Evolutionary conservation across 2,888 invertebrate genomes (phyloP), one percentile per base, ranked within the genome.

Genomic region (Polyommatus icarus): DNA sequence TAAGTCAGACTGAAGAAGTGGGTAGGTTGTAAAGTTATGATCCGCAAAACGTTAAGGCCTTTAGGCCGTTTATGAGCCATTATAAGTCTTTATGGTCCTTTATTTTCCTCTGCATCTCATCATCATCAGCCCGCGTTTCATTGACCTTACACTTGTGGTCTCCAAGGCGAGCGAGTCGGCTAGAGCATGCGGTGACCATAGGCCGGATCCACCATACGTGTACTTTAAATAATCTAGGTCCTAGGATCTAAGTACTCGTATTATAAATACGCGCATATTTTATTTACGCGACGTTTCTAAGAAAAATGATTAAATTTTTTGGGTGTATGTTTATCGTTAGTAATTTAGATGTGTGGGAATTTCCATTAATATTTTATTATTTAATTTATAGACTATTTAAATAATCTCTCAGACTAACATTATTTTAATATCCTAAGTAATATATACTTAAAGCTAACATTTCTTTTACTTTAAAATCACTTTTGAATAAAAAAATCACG

Each of bases 101-200:
- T 12, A 12, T 67, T 67, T 12, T 24, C 61, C 24, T 24, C 24
- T 4, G 24, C 8, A 36, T 36, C 12, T 18, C 15, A 29, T 67
- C 67, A 67, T 61, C 10, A 20, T 67, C 29, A 29, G 67, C 67
- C 6, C 67, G 67, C 15, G 61, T 61, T 67, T 32, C 18, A 32
- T 67, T 32, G 29, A 67, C 67, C 67, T 67, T 67, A 67, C 15
- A 32, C 67, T 67, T 67, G 67, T 67, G 29, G 15, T 20, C 15
- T 32, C 18, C 67, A 67, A 29, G 67, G 67, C 18, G 67, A 67
- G 67, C 32, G 67, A 32, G 67, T 29, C 67, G 67, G 15, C 29
- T 15, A 29, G 24, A 61, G 24, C 24, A 8, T 61, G 24, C 24
- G 61, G 29, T 32, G 29, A 67, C 67, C 15, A 32, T 32, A 32